These are phyloP conservation scores for Protodeltote pygarga DNA, from an alignment of 2,888 invertebrate species.

Conservation along the genomic window DNA sequence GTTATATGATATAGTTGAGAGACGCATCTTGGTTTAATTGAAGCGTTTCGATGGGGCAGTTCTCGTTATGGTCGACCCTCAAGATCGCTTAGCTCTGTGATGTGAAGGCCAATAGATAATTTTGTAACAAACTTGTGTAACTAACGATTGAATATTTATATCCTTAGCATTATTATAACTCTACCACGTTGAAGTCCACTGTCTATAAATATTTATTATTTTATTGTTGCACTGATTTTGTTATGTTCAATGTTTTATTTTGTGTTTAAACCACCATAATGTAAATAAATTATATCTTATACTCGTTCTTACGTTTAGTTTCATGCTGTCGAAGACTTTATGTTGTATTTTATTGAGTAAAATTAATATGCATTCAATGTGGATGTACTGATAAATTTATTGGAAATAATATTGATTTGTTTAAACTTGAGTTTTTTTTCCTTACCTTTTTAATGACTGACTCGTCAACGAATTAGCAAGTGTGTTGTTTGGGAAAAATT, in stretches of 20 bases:
- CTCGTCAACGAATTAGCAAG: conserved; percentile 29
- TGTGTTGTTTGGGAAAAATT: conserved; percentile 41
- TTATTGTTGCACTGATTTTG: conserved; percentile 86
- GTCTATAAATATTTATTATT: conserved; percentile 84
- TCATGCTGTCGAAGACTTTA: conserved; percentile 78
- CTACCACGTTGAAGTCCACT: conserved; percentile 84
- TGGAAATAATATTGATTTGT: conserved; percentile 87
- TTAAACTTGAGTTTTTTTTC: conserved; percentile 66
- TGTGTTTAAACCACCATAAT: conserved; percentile 82
- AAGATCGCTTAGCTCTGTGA: conserved; percentile 83
- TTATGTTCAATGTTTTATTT: conserved; percentile 85
- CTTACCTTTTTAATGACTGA: no score
- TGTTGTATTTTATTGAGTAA: conserved; percentile 78
- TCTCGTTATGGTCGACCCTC: conserved; percentile 59
- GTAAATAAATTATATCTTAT: conserved; percentile 81
- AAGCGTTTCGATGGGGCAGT: conserved; percentile 30
- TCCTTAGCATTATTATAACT: conserved; percentile 78
- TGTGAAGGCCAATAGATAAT: conserved; percentile 85
- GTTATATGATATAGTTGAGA: conserved; percentile 34
- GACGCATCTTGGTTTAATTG: conserved; percentile 35
- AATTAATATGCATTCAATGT: conserved; percentile 81
- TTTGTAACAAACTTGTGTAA: conserved; percentile 83
- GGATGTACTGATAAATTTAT: conserved; percentile 86
- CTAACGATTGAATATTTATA: conserved; percentile 78
- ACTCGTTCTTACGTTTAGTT: conserved; percentile 79